phyloP scores from a whole-genome alignment of 2,113 vertebrate genomes.

The Neoarius graeffei region DNA sequence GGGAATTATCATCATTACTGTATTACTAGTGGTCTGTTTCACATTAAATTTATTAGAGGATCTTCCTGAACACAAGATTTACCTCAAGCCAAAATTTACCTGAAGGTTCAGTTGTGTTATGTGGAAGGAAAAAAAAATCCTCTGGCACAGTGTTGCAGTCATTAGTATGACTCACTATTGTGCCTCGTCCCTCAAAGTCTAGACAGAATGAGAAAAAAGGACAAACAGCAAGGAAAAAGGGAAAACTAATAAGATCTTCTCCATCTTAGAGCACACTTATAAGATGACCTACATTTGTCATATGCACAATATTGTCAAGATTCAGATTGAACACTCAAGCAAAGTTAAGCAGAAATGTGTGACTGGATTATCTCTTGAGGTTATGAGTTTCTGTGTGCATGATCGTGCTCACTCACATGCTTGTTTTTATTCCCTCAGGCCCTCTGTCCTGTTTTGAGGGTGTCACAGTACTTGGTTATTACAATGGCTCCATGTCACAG shows the following conservation, averaged over 20 bases:
- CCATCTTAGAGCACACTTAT: background rate
- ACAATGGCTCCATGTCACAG: conserved; percentile 75
- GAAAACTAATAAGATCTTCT: conserved; percentile 27
- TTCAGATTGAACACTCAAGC: background rate
- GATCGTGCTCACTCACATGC: background rate
- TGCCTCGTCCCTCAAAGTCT: background rate
- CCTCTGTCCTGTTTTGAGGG: conserved; percentile 66
- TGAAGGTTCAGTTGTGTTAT: background rate
- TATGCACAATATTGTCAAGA: background rate
- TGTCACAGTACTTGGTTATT: conserved; percentile 71
- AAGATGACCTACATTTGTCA: conserved; percentile 17
- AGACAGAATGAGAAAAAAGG: conserved; percentile 9
- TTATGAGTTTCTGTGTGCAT: conserved; percentile 24
- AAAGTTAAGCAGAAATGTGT: background rate
- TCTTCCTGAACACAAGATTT: conserved; percentile 1
- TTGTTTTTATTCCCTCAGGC: conserved; percentile 56
- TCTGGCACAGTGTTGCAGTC: conserved; percentile 28
- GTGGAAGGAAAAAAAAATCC: background rate
- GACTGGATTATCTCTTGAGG: background rate
- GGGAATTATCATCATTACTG: conserved; percentile 18
- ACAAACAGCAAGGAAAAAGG: conserved; percentile 2
- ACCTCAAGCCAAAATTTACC: background rate
- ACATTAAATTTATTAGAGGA: conserved; percentile 21
- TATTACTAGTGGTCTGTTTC: conserved; percentile 15
- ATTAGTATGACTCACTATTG: conserved; percentile 36